These are phyloP conservation scores for Sinocyclocheilus anshuiensis DNA, from an alignment of 2,113 vertebrate genomes.

Conservation along the genomic window DNA sequence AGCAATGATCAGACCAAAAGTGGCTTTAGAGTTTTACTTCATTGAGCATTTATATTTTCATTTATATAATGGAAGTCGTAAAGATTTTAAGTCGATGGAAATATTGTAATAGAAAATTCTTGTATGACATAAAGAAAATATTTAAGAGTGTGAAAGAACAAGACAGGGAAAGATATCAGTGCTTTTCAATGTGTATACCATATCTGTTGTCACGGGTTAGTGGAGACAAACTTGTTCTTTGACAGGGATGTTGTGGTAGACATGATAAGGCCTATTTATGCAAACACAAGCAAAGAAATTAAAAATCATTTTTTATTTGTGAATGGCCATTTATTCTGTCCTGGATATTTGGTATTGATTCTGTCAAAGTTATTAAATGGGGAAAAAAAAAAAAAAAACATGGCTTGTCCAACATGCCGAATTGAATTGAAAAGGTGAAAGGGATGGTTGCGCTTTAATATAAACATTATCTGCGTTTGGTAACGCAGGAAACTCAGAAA, in stretches of 20 bases:
- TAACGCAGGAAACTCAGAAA: neutral
- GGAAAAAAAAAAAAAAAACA: neutral
- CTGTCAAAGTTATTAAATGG: neutral
- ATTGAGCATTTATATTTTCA: neutral
- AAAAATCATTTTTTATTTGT: neutral
- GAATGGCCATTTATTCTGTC: neutral
- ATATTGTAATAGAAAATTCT: neutral
- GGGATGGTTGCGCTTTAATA: neutral
- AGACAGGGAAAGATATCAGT: neutral
- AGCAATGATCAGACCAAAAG: too few species aligned
- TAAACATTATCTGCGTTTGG: neutral
- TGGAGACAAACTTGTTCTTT: constrained; percentile 19
- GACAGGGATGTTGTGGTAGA: constrained; percentile 44
- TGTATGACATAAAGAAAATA: neutral
- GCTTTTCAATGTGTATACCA: neutral
- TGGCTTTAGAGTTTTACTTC: too few species aligned
- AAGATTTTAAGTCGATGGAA: neutral
- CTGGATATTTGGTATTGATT: neutral
- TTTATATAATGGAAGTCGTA: neutral
- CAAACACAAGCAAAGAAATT: neutral
- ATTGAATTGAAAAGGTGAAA: neutral
- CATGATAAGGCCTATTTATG: constrained; percentile 65
- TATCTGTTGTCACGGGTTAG: constrained; percentile 25
- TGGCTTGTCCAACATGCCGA: neutral
- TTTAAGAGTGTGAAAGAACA: neutral